Percentiles rank a stretch among this genome's conserved stretches.
Evolutionary conservation across 2,888 invertebrate species (phyloP).

Genomic region (Calameuta pallipes): DNA sequence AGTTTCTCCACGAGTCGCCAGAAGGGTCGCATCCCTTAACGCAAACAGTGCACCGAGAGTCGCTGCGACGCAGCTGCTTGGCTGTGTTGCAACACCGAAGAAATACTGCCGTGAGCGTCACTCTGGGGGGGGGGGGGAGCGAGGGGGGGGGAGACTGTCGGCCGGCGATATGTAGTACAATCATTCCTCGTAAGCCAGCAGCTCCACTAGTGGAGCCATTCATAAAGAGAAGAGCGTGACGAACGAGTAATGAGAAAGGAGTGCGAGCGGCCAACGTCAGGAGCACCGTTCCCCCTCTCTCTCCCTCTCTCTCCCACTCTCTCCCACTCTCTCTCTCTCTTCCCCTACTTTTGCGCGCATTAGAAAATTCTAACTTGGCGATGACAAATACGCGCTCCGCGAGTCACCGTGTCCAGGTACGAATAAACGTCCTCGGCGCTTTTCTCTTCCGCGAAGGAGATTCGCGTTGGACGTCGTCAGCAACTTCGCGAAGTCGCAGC

Average conservation of each 20-base stretch:
- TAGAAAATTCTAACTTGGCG: not conserved
- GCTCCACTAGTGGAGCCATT: constrained; percentile 46
- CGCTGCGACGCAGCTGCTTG: not conserved
- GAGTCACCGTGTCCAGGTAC: no score
- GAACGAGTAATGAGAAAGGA: constrained; percentile 56
- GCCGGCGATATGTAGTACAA: constrained; percentile 38
- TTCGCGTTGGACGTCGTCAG: not conserved
- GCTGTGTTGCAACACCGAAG: not conserved
- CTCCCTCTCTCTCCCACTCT: no score
- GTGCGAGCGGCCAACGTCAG: constrained; percentile 27
- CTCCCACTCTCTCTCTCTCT: constrained; percentile 1
- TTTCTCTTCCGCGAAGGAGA: constrained; percentile 12
- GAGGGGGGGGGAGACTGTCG: no score
- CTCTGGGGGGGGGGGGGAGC: no score
- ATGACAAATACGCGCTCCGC: constrained; percentile 31
- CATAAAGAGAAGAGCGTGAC: constrained; percentile 60
- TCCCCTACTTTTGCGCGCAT: no score
- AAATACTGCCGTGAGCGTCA: no score
- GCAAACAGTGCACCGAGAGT: not conserved
- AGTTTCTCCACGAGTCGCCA: not conserved
- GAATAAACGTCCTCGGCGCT: no score
- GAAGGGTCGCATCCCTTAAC: not conserved
- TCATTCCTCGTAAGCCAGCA: constrained; percentile 53
- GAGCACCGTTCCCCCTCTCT: not conserved
- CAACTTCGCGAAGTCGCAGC: no score